A percentile compares a stretch with the other conserved stretches of the same genome.
phyloP scores from a whole-genome alignment of 2,113 vertebrate species.

The Myiopsitta monachus region DNA sequence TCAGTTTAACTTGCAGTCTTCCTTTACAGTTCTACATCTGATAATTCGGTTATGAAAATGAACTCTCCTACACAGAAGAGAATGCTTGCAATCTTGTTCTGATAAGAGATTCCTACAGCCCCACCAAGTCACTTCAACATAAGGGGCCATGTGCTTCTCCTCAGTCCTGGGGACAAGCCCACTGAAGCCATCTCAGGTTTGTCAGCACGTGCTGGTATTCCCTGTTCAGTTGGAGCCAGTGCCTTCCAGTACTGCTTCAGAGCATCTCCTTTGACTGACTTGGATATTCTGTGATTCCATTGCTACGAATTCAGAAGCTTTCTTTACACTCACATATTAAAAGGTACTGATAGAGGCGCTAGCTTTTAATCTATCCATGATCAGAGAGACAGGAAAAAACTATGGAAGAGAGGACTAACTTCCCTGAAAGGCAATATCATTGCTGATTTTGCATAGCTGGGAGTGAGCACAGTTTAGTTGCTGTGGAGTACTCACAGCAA shows the following conservation, averaged over 20 bases:
- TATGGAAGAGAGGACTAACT: background rate
- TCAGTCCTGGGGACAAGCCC: background rate
- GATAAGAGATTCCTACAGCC: constrained; percentile 43
- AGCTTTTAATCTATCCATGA: background rate
- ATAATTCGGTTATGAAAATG: constrained; percentile 5
- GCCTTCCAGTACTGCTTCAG: background rate
- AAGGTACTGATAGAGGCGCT: background rate
- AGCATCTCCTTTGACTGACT: background rate
- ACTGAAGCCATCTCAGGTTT: background rate
- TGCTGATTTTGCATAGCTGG: background rate
- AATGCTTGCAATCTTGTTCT: constrained; percentile 51
- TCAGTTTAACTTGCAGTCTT: background rate
- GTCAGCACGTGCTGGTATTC: background rate
- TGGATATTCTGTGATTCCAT: background rate
- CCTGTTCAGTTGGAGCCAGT: background rate
- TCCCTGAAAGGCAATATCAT: background rate
- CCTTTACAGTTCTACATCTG: background rate
- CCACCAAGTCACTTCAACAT: constrained; percentile 5
- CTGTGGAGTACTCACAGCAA: background rate
- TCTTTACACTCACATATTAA: background rate
- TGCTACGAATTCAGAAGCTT: background rate
- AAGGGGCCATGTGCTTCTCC: constrained; percentile 44
- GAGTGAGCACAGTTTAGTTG: background rate
- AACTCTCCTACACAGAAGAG: background rate
- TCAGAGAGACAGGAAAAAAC: background rate